These are phyloP conservation scores for Diploscapter pachys DNA, from an alignment of 1,140 invertebrate species.

Conservation along the genomic window DNA sequence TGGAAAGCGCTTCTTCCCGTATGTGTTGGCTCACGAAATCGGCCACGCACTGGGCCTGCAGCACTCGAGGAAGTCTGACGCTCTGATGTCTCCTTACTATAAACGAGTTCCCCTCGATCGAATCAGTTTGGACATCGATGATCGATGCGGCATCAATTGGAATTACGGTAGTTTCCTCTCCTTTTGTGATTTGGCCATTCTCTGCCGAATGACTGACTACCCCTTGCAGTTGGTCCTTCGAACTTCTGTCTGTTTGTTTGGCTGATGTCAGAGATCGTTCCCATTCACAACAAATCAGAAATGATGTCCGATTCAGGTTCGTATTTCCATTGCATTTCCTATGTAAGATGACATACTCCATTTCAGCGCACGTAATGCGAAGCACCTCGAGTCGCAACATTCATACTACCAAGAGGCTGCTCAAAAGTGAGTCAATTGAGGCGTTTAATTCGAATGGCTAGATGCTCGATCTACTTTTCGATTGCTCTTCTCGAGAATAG, in stretches of 20 bases:
- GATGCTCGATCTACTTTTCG: conserved; percentile 6
- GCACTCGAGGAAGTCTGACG: conserved; percentile 19
- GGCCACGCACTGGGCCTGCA: conserved; percentile 33
- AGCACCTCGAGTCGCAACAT: conserved; percentile 4
- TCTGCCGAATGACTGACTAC: background rate
- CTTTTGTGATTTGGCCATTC: background rate
- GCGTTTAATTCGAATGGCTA: background rate
- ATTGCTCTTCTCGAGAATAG: background rate
- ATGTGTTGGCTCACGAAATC: conserved; percentile 34
- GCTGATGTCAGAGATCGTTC: conserved; percentile 32
- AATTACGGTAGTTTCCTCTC: conserved; percentile 18
- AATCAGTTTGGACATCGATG: conserved; percentile 27
- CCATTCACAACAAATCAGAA: conserved; percentile 19
- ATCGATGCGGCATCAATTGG: conserved; percentile 34
- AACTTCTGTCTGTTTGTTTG: conserved; percentile 30
- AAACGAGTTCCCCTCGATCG: conserved; percentile 21
- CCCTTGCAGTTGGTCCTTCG: conserved; percentile 20
- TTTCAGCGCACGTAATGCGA: conserved; percentile 1
- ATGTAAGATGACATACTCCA: conserved; percentile 1
- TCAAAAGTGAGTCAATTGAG: conserved; percentile 26
- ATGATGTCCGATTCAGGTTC: background rate
- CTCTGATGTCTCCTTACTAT: conserved; percentile 32
- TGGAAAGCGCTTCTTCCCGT: conserved; percentile 30
- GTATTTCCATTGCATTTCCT: conserved; percentile 1
- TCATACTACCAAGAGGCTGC: conserved; percentile 4